A percentile compares a stretch with the other conserved stretches of the same genome.
These are phyloP conservation scores for Stichopus chloronotus DNA, from an alignment of 35 echinoderm and acorn worm genomes.

Conservation along the genomic window DNA sequence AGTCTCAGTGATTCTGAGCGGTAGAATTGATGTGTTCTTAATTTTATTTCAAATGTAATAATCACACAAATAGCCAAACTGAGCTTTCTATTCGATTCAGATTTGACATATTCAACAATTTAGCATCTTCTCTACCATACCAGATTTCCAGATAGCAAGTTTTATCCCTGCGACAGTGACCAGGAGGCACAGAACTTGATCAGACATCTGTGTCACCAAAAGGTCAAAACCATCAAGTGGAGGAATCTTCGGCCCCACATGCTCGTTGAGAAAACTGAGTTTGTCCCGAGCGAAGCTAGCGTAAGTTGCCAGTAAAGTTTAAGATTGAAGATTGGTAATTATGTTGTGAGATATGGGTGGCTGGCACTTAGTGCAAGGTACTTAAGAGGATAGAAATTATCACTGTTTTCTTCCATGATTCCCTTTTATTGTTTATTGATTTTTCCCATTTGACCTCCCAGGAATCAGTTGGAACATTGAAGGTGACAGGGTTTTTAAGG, in stretches of 20 bases:
- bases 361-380: neutral
- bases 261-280: slow-evolving; percentile 64
- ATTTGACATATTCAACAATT: no score
- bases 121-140: neutral
- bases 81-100: no score
- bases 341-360: neutral
- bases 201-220: slow-evolving; percentile 83
- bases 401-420: neutral
- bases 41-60: no score
- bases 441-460: neutral
- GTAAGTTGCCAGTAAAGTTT: slow-evolving; percentile 48
- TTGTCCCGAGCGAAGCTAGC: slow-evolving; percentile 74
- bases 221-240: slow-evolving; percentile 82
- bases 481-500: slow-evolving; percentile 90
- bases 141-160: slow-evolving; percentile 90
- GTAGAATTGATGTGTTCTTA: no score
- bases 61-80: no score
- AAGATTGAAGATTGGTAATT: neutral
- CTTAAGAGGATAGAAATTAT: neutral
- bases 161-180: slow-evolving; percentile 71
- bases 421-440: no score
- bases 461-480: slow-evolving; percentile 83
- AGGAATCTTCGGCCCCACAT: slow-evolving; percentile 76
- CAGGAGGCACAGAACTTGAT: slow-evolving; percentile 79
- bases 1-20: no score